Percentiles rank a stretch among this genome's conserved stretches.
Evolutionary conservation across 2,797 vertebrate species (phyloP).

Genomic region (Hippocampus kuda): DNA sequence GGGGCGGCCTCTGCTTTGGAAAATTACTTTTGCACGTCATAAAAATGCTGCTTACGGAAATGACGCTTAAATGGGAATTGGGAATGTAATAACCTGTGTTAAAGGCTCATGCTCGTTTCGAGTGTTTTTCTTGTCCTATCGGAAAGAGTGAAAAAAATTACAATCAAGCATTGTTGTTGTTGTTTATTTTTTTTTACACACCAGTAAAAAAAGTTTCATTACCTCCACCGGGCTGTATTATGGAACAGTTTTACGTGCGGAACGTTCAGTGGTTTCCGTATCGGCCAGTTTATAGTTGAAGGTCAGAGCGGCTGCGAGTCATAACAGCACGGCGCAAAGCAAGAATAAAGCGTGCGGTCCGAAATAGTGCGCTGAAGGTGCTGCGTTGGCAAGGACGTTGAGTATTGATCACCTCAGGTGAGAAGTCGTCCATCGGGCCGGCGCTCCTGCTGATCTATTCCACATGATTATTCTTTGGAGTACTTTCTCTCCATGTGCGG

Average conservation of each 20-base stretch:
- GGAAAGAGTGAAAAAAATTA: neutral
- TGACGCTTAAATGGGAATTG: neutral
- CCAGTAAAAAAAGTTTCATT: neutral
- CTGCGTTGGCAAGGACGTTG: conserved; percentile 17
- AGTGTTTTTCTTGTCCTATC: neutral
- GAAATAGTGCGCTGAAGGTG: conserved; percentile 5
- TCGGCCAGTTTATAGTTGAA: neutral
- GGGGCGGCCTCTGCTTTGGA: neutral
- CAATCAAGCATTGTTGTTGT: neutral
- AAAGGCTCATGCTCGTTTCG: neutral
- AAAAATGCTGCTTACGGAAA: neutral
- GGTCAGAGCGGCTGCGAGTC: neutral
- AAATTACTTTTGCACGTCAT: neutral
- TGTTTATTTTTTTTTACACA: neutral
- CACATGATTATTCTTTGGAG: neutral
- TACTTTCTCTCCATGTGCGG: no score
- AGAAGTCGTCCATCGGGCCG: conserved; percentile 19
- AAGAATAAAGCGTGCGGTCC: conserved; percentile 16
- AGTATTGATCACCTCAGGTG: conserved; percentile 33
- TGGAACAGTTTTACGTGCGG: neutral
- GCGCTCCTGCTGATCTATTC: neutral
- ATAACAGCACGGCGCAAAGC: conserved; percentile 9
- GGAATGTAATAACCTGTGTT: neutral
- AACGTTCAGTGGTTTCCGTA: neutral
- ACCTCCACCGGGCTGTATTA: neutral